Conservation (phyloP, 2,888 invertebrate genomes). For the Neoscelio sp. region DNA sequence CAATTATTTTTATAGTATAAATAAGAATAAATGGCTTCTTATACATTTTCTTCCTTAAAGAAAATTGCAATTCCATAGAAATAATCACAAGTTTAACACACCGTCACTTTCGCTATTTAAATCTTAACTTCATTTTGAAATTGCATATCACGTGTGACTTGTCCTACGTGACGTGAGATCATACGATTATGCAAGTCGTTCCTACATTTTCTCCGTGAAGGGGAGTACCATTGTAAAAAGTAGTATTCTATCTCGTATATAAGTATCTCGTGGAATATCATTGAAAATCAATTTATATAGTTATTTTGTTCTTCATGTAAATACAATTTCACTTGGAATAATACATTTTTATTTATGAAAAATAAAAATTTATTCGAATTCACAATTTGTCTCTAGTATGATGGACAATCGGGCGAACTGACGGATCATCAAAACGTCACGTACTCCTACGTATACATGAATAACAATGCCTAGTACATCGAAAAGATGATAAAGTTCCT, state of each 20-base stretch:
- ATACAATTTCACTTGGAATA: neutral
- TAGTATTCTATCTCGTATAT: too few species aligned
- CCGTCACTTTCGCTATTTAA: neutral
- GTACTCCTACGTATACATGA: constrained; percentile 31
- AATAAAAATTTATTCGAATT: constrained; percentile 11
- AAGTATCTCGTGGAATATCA: too few species aligned
- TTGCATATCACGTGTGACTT: constrained; percentile 47
- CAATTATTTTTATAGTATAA: too few species aligned
- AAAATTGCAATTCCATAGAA: neutral
- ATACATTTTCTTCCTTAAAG: neutral
- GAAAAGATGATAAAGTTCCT: constrained; percentile 22
- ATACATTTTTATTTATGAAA: constrained; percentile 1
- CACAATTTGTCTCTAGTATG: constrained; percentile 7
- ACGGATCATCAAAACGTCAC: constrained; percentile 27
- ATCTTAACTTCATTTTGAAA: constrained; percentile 1
- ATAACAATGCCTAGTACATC: constrained; percentile 26
- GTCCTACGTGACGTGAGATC: constrained; percentile 32
- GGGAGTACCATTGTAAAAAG: too few species aligned
- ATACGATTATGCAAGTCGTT: constrained; percentile 23
- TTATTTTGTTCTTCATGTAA: too few species aligned
- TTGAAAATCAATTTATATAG: too few species aligned
- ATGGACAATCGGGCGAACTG: constrained; percentile 14
- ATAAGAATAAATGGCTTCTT: too few species aligned
- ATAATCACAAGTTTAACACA: neutral
- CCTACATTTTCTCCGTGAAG: constrained; percentile 14